Evolutionary conservation across 2,888 invertebrate genomes (phyloP), one percentile per base, ranked within the genome.

Genomic region (Actias luna): DNA sequence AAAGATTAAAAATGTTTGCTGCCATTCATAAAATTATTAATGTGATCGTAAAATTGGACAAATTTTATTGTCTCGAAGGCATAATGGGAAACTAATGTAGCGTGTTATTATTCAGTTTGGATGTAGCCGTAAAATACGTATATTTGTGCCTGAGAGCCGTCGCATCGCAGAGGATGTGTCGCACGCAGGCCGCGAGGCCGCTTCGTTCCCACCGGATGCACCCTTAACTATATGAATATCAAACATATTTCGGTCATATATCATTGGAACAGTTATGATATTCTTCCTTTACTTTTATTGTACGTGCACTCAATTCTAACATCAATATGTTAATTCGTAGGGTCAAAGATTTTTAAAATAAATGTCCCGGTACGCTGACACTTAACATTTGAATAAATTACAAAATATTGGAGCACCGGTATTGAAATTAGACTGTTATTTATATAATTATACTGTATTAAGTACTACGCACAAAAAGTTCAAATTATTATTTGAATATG

Each of bases 1-100:
- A 83, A 87, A 82, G 85, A 83, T 85, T 88, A 83, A 84, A 89
- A 87, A 79, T 85, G 82, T 88, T 88, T 88, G 91, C 89, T 88
- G 87, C 90, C 89, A 91, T 92, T 92, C 92, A 92, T 92, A 92
- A 92, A 92, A 92, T 92, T 92, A 92, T 92, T 92, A 89, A 92
- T 92, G 92, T 77, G 89, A 88, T 92, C 92, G 89, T 92, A 92
- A 92, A 92, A 91, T 92, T 91, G 92, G 85, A 90, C 88, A 92
- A 92, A 90, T 92, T 92, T 92, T 92, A 92, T 92, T 92, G 91
- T 92, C 90, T 91, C 88, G 91, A 84, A 88, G 89, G 85, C 86
- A 92, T 92, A 92, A 92, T 92, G 92, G 92, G 90, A 92, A 92
- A 89, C 92, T 92, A 92, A 92, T 92, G 92, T 92, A 89, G 87